Base-by-base conservation (phyloP, 2,888 invertebrate genomes). In the Dasysyrphus tricinctus region DNA sequence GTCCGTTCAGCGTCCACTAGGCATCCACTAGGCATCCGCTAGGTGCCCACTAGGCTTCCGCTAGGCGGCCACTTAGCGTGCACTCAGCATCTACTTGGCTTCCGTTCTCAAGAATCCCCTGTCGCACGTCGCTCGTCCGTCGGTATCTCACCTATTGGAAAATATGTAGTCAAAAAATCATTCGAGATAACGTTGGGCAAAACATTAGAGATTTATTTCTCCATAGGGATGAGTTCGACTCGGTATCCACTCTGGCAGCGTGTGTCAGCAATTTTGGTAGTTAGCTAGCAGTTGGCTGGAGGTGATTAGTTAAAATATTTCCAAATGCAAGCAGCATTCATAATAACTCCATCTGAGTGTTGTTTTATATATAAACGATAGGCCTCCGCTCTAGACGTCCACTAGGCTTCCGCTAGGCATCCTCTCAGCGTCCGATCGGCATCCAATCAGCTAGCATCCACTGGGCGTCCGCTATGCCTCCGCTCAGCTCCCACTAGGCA, bases 171-270 rank as follows among this genome's bases (percentile, higher is more conserved):
- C 47, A 34, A n/a, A 37, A 56, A 69, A 61, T 44, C 51, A 65
- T 59, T 56, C 70, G 59, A 86, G 86, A 86, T 85, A 85, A 78
- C 69, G 49, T 47, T 37, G 9, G n/a, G 24, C 74, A 81, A 85
- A 85, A 78, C 77, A 85, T 51, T 77, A 12, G 37, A 80, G 77
- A 81, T 86, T 86, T 81, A 81, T 86, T 80, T 39, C 63, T 59
- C 47, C 70, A 34, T 14, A 5, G 47, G 57, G 42, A 11, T 51
- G 51, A 59, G 44, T 16, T 47, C n/a, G 47, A 72, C 69, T 67
- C 56, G 69, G 14, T 42, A 51, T 54, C 63, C 61, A 79, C 70
- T 70, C 37, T 59, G 11, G 70, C 51, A 24, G n/a, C n/a, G n/a
- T 56, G 42, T 74, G 69, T 54, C 78, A 78, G 57, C 69, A 69